These are phyloP conservation scores for Tubulanus polymorphus DNA, from an alignment of 2,888 invertebrate genomes.

Conservation along the genomic window DNA sequence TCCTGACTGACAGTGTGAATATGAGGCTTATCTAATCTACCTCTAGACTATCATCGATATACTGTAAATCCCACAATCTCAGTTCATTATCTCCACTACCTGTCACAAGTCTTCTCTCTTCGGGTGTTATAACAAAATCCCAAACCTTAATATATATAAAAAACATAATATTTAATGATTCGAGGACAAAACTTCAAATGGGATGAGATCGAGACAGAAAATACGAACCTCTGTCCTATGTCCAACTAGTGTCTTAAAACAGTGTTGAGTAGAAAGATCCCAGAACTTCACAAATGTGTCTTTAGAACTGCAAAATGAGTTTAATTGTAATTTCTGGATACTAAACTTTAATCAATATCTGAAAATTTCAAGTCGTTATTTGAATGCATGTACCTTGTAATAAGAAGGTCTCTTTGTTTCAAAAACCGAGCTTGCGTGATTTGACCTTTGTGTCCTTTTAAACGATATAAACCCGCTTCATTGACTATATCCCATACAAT, in stretches of 20 bases:
- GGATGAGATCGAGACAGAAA: too few species aligned
- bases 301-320: constrained; percentile 64
- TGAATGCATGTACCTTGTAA: constrained; percentile 48
- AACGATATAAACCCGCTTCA: constrained; percentile 81
- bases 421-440: constrained; percentile 68
- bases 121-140: constrained; percentile 73
- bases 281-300: constrained; percentile 96
- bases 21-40: too few species aligned
- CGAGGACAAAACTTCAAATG: too few species aligned
- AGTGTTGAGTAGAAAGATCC: constrained; percentile 91
- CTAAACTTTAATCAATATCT: too few species aligned
- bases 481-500: constrained; percentile 93
- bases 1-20: too few species aligned
- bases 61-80: constrained; percentile 72
- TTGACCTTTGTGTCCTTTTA: constrained; percentile 86
- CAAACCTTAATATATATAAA: constrained; percentile 79
- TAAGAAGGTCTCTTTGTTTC: constrained; percentile 46
- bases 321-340: not conserved
- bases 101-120: constrained; percentile 79
- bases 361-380: too few species aligned
- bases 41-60: constrained; percentile 16
- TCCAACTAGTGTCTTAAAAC: constrained; percentile 90
- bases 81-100: constrained; percentile 82
- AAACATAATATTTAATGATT: too few species aligned
- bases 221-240: constrained; percentile 64